Base-by-base conservation (phyloP, 2,113 vertebrate species). In the Equus przewalskii region DNA sequence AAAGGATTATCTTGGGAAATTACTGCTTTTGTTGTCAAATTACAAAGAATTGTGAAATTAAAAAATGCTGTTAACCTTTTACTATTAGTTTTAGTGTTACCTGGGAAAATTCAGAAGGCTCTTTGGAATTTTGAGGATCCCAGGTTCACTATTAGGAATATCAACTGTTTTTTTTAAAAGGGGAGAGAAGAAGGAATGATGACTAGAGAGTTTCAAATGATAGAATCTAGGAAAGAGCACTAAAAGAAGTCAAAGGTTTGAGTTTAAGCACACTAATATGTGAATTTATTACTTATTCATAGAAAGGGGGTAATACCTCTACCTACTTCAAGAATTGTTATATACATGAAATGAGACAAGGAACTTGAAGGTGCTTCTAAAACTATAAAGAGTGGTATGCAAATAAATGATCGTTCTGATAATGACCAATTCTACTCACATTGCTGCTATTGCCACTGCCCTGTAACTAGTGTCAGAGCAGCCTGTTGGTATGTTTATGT, bases 31-130 rank as follows among this genome's bases (percentile, higher is more conserved):
- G 49, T 64, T 92, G 49, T 36, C 69, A 21, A 91, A 10, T 91
- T 89, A 54, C 28, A 84, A 91, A 91, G 60, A 96, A 73, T 67
- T 89, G 60, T 41, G 33, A 97, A 78, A n/a, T 91, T 95, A 91
- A 26, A 6, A 91, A 96, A 78, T 93, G 26, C 30, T 79, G 2
- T 88, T 81, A 64, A 90, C 60, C 22, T 89, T 91, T 94, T 51
- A 5, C 89, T 85, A n/a, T 86, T 92, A 6, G 11, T 88, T 96
- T 88, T 76, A 94, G 70, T 80, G 24, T 84, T 92, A 64, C n/a
- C 88, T 90, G 73, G 26, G 30, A 84, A 94, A 93, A 91, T 64
- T 87, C 51, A 83, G 83, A 87, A 94, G 51, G 12, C 28, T 65
- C 4, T 64, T 91, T n/a, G 21, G 56, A 89, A 81, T 95, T 96